phyloP scores from a whole-genome alignment of 2,888 invertebrate genomes.

The Acanthosepion lycidas region DNA sequence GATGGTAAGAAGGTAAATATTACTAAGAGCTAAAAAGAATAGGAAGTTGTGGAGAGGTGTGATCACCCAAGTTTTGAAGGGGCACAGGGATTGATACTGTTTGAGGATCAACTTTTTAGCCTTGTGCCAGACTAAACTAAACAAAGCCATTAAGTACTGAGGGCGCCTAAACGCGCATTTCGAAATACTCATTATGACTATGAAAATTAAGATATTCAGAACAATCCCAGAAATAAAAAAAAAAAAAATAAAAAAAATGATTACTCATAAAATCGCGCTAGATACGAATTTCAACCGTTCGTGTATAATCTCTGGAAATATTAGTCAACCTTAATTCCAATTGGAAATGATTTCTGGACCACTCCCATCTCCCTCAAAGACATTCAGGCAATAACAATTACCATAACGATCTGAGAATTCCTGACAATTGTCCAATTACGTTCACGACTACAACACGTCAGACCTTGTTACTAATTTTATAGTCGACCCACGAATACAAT shows the following conservation, averaged over 20 bases:
- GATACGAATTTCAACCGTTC: neutral
- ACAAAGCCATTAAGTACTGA: too few species aligned
- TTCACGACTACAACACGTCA: neutral
- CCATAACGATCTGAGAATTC: neutral
- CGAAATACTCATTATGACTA: too few species aligned
- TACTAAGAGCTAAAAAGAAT: too few species aligned
- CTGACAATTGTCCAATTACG: neutral
- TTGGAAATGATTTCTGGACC: neutral
- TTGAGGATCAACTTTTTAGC: too few species aligned
- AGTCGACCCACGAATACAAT: neutral
- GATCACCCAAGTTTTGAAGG: too few species aligned
- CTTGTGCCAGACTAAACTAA: too few species aligned
- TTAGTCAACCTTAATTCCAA: neutral
- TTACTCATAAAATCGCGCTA: neutral
- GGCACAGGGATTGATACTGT: too few species aligned
- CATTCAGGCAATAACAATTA: neutral
- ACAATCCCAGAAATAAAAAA: neutral
- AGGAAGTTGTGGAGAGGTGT: too few species aligned
- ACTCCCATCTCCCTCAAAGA: neutral
- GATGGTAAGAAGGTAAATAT: too few species aligned
- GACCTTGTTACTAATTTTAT: neutral
- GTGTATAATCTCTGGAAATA: neutral
- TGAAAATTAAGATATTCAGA: too few species aligned
- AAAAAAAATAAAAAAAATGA: neutral
- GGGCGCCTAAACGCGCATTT: too few species aligned